Evolutionary conservation across 1,140 invertebrate species (phyloP).

Genomic region (Pachypeltis micranthus): DNA sequence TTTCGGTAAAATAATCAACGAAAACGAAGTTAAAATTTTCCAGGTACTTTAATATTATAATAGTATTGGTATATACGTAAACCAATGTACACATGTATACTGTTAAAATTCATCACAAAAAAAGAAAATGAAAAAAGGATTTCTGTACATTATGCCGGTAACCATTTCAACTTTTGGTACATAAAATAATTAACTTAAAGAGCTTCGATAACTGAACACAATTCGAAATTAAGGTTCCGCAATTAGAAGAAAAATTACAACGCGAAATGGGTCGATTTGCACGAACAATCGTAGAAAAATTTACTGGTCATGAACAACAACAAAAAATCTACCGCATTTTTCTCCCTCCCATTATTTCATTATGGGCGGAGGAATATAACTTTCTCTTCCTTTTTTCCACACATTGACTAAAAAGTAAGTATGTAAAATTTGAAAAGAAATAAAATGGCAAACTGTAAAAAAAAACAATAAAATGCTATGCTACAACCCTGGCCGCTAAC

Average conservation of each 20-base stretch:
- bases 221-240: no score
- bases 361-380: no score
- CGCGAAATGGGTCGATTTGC: no score
- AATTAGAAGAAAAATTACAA: no score
- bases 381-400: no score
- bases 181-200: conserved; percentile 20
- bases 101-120: conserved; percentile 22
- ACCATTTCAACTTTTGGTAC: conserved; percentile 26
- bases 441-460: background rate
- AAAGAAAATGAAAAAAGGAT: conserved; percentile 10
- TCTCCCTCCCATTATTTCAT: no score
- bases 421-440: no score
- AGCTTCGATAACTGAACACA: no score
- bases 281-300: no score
- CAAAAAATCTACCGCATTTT: no score
- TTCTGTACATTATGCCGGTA: conserved; percentile 26
- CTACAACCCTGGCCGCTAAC: background rate
- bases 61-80: conserved; percentile 24
- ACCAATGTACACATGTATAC: conserved; percentile 23
- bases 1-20: conserved; percentile 26
- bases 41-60: conserved; percentile 28
- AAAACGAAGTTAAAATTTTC: conserved; percentile 19
- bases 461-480: background rate
- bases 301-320: no score
- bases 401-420: no score